phyloP scores from a whole-genome alignment of 2,797 vertebrate species.

The Cheirogaleus major region DNA sequence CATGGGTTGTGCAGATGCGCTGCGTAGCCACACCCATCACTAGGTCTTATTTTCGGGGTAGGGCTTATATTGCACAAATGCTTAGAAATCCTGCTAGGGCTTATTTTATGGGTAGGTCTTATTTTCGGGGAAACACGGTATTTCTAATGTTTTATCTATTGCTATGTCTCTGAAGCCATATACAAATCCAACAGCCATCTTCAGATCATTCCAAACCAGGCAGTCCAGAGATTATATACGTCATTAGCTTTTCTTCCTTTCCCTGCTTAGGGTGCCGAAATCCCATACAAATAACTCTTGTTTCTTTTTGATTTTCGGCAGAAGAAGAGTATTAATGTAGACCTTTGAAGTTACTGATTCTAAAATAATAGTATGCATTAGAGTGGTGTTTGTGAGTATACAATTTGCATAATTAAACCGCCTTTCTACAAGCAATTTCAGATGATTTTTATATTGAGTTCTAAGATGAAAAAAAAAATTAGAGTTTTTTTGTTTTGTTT shows the following conservation, averaged over 20 bases:
- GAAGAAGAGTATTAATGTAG: not conserved
- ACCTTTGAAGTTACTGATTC: not conserved
- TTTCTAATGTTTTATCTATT: not conserved
- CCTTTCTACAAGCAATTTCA: not conserved
- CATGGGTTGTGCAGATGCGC: too few relatives aligned
- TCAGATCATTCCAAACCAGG: not conserved
- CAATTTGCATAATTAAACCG: not conserved
- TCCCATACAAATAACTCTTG: not conserved
- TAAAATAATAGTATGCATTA: not conserved
- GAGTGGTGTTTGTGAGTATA: not conserved
- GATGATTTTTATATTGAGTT: not conserved
- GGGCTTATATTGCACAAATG: too few relatives aligned
- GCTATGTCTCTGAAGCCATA: not conserved
- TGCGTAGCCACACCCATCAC: too few relatives aligned
- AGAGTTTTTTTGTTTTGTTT: not conserved
- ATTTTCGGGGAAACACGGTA: too few relatives aligned
- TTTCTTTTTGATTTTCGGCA: not conserved
- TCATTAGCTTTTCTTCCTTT: not conserved
- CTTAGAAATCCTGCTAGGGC: too few relatives aligned
- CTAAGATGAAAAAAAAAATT: not conserved
- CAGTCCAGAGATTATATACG: not conserved
- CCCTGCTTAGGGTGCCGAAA: not conserved
- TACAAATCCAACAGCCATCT: too few relatives aligned
- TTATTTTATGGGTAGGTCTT: too few relatives aligned
- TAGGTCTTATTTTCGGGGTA: too few relatives aligned